Percentiles rank a stretch among this genome's conserved stretches.
These are phyloP conservation scores for Hystrix cristata DNA, from an alignment of 2,113 vertebrate genomes.

Conservation along the genomic window DNA sequence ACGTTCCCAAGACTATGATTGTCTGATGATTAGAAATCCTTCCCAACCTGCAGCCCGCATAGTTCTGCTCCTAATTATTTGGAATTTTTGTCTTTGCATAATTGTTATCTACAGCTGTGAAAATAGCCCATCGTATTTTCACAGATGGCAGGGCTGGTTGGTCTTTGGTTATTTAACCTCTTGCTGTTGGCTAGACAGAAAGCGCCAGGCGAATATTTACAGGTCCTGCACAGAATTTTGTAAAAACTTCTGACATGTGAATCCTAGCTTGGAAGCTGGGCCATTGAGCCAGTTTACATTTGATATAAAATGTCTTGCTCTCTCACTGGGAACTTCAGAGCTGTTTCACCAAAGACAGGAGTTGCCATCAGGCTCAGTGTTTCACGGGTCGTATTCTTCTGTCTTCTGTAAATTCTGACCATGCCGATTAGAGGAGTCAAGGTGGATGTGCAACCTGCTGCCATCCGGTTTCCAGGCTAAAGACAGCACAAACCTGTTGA, in stretches of 20 bases:
- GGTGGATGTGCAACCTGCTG: neutral
- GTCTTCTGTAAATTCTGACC: neutral
- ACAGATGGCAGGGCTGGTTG: constrained; percentile 63
- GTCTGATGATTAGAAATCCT: neutral
- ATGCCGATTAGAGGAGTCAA: neutral
- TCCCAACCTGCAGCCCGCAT: neutral
- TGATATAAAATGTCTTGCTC: constrained; percentile 40
- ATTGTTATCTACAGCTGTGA: constrained; percentile 68
- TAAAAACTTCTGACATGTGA: constrained; percentile 47
- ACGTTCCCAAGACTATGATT: neutral
- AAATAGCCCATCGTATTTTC: constrained; percentile 66
- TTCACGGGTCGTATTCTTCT: neutral
- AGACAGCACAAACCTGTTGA: neutral
- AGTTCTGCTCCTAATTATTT: constrained; percentile 57
- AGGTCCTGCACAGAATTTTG: constrained; percentile 58
- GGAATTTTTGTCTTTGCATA: constrained; percentile 51
- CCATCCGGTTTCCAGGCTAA: neutral
- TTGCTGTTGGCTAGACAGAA: constrained; percentile 54
- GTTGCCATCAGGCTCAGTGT: neutral
- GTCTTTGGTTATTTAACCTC: constrained; percentile 69
- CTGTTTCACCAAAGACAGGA: constrained; percentile 27
- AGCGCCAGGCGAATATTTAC: constrained; percentile 31
- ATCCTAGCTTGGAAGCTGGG: constrained; percentile 34
- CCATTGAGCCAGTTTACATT: neutral
- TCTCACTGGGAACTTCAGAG: neutral